Evolutionary conservation across 2,113 vertebrate species (phyloP), one percentile per base, ranked within the genome.

Genomic region (Origma solitaria): DNA sequence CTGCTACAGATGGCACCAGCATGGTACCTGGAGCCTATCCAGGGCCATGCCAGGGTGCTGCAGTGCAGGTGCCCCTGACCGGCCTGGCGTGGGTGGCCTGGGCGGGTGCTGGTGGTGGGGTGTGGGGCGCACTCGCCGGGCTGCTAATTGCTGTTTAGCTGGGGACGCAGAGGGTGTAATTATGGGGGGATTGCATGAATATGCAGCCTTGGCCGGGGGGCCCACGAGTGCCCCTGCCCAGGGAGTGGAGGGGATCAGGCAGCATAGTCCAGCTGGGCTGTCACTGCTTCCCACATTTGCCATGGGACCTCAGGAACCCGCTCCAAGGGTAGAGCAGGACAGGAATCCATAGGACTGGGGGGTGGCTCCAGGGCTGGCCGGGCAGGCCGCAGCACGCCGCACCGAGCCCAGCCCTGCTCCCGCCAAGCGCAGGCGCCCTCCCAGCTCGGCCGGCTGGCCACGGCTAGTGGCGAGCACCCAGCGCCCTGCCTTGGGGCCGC

Each of bases 111-210:
- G 21, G 47, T 24, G 20, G 49, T 80, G 95, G 82, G 94, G 92
- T 82, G 91, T 92, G 94, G 86, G 91, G 86, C 6, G 27, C 33
- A 0, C 93, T 93, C 78, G 60, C 69, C 5, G 10, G 70, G 73
- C 51, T 89, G 64, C 45, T 96, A 95, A 96, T 95, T 94, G 94
- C 61, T 94, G 89, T 88, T 95, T 95, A 90, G 95, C 86, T 70
- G 86, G 75, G 89, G 95, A 73, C 9, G n/a, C 60, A 15, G 54
- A 95, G 69, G 85, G 78, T 92, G 86, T 95, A 95, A 92, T 96
- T 95, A 95, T 1, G 68, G 87, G 85, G 95, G 66, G 18, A 69
- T 88, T 95, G 72, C 40, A 0, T 1, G 91, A 91, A 83, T 79
- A 54, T 58, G 15, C 76, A 80, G 47, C 61, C 19, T 49, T 49